phyloP scores from a whole-genome alignment of 2,888 invertebrate genomes.

The Lumbricus terrestris region DNA sequence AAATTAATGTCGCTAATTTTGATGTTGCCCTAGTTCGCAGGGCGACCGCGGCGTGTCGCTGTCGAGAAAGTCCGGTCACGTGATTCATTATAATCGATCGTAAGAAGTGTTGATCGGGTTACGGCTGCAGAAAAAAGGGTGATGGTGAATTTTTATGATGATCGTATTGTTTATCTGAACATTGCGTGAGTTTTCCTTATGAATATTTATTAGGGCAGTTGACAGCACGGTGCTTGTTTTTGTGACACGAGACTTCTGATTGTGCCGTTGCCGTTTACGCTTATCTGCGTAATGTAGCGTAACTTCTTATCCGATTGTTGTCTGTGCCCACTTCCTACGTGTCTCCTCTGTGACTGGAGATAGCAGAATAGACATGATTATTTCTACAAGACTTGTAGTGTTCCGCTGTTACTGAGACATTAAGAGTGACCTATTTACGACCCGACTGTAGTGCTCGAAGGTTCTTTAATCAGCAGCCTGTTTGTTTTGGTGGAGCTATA shows the following conservation, averaged over 20 bases:
- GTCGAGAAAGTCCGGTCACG: background rate
- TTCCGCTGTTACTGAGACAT: background rate
- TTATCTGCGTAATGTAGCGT: background rate
- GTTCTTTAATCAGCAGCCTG: background rate
- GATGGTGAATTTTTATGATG: background rate
- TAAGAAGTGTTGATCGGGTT: background rate
- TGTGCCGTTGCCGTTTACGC: background rate
- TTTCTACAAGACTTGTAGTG: background rate
- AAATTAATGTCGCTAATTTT: background rate
- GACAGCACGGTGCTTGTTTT: background rate
- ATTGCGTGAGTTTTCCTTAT: background rate
- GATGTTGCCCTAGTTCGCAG: background rate
- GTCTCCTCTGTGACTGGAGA: background rate
- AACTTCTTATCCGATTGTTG: background rate
- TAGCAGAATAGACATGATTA: background rate
- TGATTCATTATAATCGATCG: background rate
- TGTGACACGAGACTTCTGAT: background rate
- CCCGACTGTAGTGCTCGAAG: background rate
- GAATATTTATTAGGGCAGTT: background rate
- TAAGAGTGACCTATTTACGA: background rate
- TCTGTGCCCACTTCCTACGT: background rate
- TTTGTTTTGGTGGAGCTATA: background rate
- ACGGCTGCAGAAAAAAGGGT: background rate
- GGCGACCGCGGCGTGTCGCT: background rate
- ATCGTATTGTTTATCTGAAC: background rate